A percentile compares a stretch with the other conserved stretches of the same genome.
These are phyloP conservation scores for Taeniopygia guttata DNA, from an alignment of 2,797 vertebrate genomes.

Conservation along the genomic window DNA sequence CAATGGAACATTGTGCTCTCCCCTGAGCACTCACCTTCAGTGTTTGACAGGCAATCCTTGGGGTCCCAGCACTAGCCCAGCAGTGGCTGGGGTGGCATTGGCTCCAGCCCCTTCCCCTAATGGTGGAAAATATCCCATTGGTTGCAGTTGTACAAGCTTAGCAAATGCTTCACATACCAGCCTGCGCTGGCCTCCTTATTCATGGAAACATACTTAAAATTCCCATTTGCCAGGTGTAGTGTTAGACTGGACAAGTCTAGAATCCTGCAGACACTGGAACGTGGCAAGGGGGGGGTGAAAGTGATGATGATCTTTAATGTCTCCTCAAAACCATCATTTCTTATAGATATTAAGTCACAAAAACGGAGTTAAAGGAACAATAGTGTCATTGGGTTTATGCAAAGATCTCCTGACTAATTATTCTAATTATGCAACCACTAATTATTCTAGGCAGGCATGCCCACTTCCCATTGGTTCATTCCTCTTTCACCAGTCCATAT, in stretches of 20 bases:
- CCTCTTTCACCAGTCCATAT: neutral
- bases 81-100: neutral
- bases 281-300: neutral
- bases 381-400: too few species aligned
- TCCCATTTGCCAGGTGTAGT: neutral
- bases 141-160: neutral
- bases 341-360: neutral
- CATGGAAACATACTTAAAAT: neutral
- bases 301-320: neutral
- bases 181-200: neutral
- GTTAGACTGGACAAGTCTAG: neutral
- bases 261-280: neutral
- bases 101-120: neutral
- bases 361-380: neutral
- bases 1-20: neutral
- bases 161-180: neutral
- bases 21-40: neutral
- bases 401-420: neutral
- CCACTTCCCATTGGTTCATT: neutral
- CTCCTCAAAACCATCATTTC: neutral
- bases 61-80: neutral
- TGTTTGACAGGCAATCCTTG: neutral
- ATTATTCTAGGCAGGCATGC: neutral
- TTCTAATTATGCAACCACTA: neutral
- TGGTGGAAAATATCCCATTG: neutral